These are phyloP conservation scores for Arothron firmamentum DNA, from an alignment of 2,113 vertebrate species.

Conservation along the genomic window DNA sequence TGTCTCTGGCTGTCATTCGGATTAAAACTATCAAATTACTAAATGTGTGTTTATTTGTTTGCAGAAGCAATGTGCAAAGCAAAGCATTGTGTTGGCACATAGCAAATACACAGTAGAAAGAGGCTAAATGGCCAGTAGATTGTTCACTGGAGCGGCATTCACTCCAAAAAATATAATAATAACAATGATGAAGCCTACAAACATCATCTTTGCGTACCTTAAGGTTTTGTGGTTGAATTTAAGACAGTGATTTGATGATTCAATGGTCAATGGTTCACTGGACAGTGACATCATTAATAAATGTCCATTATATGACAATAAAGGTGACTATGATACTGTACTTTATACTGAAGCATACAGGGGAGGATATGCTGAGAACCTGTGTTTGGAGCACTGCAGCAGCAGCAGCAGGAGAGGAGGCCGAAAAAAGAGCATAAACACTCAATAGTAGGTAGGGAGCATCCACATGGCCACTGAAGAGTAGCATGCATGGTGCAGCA, in stretches of 20 bases:
- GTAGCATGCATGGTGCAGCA: slow-evolving; percentile 71
- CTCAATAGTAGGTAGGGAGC: slow-evolving; percentile 54
- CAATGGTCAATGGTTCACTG: slow-evolving; percentile 32
- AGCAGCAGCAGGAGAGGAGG: slow-evolving; percentile 42
- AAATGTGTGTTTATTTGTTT: slow-evolving; percentile 37
- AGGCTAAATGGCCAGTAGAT: slow-evolving; percentile 35
- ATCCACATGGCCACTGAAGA: slow-evolving; percentile 63
- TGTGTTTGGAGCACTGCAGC: slow-evolving; percentile 51
- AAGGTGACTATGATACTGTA: slow-evolving; percentile 35
- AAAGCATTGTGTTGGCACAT: slow-evolving; percentile 51
- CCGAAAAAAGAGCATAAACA: slow-evolving; percentile 61
- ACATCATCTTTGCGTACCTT: slow-evolving; percentile 12
- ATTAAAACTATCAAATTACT: slow-evolving; percentile 22
- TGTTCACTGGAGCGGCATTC: slow-evolving; percentile 33
- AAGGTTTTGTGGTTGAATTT: slow-evolving; percentile 16
- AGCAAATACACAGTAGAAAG: slow-evolving; percentile 35
- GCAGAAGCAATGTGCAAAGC: slow-evolving; percentile 57
- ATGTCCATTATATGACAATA: slow-evolving; percentile 27
- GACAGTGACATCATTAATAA: slow-evolving; percentile 24
- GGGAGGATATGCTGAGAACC: slow-evolving; percentile 34
- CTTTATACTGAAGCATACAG: slow-evolving; percentile 21
- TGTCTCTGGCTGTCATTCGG: slow-evolving; percentile 60
- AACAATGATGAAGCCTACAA: slow-evolving; percentile 17
- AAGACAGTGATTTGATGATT: slow-evolving; percentile 26
- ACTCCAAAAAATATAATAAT: slow-evolving; percentile 11